phyloP scores from a whole-genome alignment of 2,113 vertebrate genomes.

The Numenius arquata region DNA sequence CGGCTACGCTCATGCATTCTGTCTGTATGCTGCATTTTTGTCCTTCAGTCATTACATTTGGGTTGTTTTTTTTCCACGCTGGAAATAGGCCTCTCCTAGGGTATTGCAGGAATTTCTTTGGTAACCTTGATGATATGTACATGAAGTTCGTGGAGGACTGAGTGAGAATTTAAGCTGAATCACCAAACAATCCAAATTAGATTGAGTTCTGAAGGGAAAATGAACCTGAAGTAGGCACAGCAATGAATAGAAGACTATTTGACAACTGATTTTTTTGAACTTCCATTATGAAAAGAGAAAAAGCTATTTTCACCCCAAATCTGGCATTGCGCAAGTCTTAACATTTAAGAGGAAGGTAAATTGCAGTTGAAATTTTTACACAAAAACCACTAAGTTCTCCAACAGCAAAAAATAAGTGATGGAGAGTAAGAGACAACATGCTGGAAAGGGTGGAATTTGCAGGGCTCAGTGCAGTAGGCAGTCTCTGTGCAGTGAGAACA shows the following conservation, averaged over 20 bases:
- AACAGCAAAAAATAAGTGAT: not conserved
- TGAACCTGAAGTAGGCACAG: not conserved
- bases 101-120: not conserved
- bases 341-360: not conserved
- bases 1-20: not conserved
- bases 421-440: not conserved
- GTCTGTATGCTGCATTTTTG: not conserved
- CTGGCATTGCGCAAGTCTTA: not conserved
- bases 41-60: not conserved
- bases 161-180: not conserved
- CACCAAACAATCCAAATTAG: not conserved
- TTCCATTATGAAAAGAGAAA: not conserved
- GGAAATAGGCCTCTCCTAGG: not conserved
- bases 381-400: not conserved
- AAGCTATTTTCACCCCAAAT: not conserved
- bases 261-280: not conserved
- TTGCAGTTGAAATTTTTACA: not conserved
- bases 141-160: not conserved
- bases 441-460: not conserved
- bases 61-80: accelerated
- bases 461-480: not conserved
- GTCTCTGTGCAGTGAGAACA: not conserved
- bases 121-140: not conserved
- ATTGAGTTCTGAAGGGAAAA: not conserved
- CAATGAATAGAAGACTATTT: not conserved